Percentiles rank a stretch among this genome's conserved stretches.
These are phyloP conservation scores for Eurytoma adleriae DNA, from an alignment of 2,888 invertebrate species.

Conservation along the genomic window DNA sequence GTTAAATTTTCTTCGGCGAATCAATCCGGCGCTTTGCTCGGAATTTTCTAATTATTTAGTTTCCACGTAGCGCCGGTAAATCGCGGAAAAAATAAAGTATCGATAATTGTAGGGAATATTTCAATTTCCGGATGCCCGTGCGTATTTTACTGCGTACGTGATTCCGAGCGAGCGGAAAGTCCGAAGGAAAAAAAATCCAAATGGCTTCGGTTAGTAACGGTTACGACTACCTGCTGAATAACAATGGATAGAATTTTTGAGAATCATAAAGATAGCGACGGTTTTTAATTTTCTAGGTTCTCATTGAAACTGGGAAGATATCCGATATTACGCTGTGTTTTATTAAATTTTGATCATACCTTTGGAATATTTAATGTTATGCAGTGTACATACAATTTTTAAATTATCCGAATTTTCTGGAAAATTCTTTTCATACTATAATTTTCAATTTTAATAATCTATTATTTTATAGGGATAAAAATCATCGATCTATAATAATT, in stretches of 20 bases:
- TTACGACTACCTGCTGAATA: conserved; percentile 32
- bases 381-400: background rate
- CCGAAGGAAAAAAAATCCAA: conserved; percentile 16
- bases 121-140: conserved; percentile 2
- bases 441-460: no score
- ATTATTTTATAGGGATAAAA: no score
- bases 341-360: background rate
- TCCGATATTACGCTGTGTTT: conserved; percentile 1
- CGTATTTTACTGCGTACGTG: conserved; percentile 23
- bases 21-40: no score
- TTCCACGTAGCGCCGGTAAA: background rate
- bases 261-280: conserved; percentile 24
- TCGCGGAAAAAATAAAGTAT: background rate
- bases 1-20: no score
- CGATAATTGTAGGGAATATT: conserved; percentile 29
- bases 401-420: background rate
- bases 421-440: no score
- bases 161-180: conserved; percentile 1
- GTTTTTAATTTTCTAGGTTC: conserved; percentile 43
- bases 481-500: no score
- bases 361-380: background rate
- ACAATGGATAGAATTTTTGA: conserved; percentile 40
- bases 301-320: conserved; percentile 25
- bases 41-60: no score
- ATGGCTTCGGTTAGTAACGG: conserved; percentile 42